These are phyloP conservation scores for Centropus unirufus DNA, from an alignment of 2,113 vertebrate species.

Conservation along the genomic window DNA sequence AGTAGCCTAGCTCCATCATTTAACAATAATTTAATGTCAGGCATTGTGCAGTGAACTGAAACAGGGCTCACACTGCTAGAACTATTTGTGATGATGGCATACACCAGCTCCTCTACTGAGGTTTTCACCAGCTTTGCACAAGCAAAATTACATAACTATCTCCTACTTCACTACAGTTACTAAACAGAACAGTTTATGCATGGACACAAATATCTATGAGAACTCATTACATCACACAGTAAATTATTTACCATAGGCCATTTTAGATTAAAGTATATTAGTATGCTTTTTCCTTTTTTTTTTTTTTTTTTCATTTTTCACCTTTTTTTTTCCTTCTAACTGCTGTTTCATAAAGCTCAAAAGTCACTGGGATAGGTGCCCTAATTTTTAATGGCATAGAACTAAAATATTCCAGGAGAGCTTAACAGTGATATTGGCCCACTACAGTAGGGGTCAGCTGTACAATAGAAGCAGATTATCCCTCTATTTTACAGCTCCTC, in stretches of 20 bases:
- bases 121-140: not conserved
- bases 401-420: not conserved
- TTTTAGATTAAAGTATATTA: not conserved
- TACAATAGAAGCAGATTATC: not conserved
- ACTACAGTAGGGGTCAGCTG: not conserved
- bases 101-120: not conserved
- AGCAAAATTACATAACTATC: not conserved
- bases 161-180: not conserved
- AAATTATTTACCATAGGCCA: not conserved
- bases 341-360: not conserved
- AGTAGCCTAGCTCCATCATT: not conserved
- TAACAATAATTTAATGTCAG: not conserved
- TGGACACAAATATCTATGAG: not conserved
- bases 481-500: not conserved
- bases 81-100: not conserved
- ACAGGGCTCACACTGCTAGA: not conserved
- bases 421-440: not conserved
- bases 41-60: not conserved
- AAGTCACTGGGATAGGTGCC: not conserved
- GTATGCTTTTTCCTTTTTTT: not conserved
- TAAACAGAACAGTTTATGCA: not conserved
- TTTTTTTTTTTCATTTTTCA: not conserved
- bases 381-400: not conserved
- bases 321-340: not conserved
- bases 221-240: not conserved